phyloP scores from a whole-genome alignment of 2,888 invertebrate species.

The Leptothorax acervorum region DNA sequence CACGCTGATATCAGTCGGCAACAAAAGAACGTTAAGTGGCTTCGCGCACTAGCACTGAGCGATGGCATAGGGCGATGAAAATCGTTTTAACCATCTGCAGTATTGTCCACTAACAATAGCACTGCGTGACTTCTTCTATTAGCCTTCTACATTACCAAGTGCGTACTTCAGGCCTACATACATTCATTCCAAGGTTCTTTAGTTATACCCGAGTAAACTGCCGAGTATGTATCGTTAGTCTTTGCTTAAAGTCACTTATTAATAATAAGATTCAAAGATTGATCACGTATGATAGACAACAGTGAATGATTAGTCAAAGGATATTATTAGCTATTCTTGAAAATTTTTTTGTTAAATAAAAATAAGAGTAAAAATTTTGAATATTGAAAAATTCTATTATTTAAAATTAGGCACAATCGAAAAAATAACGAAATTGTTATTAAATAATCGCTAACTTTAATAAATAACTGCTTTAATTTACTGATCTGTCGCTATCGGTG shows the following conservation, averaged over 20 bases:
- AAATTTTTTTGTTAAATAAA: conserved; percentile 6
- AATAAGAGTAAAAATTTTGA: background rate
- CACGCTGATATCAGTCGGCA: background rate
- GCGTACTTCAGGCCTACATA: conserved; percentile 54
- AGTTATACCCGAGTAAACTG: conserved; percentile 32
- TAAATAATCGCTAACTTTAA: background rate
- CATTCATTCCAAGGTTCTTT: conserved; percentile 55
- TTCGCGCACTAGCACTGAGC: conserved; percentile 5
- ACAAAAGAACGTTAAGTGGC: conserved; percentile 30
- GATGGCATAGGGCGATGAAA: conserved; percentile 36
- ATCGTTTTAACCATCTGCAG: conserved; percentile 70
- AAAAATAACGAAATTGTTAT: background rate
- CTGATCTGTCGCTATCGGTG: background rate
- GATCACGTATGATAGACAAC: background rate
- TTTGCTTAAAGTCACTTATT: background rate
- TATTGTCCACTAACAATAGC: conserved; percentile 72
- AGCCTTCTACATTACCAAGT: conserved; percentile 80
- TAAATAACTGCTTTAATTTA: background rate
- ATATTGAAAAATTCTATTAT: background rate
- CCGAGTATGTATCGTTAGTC: conserved; percentile 11
- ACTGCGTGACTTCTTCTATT: conserved; percentile 80
- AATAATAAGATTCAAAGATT: conserved; percentile 14
- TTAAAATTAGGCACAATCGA: background rate
- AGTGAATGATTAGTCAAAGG: background rate
- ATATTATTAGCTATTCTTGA: background rate